A percentile compares a stretch with the other conserved stretches of the same genome.
phyloP scores from a whole-genome alignment of 2,888 invertebrate genomes.

The Eupsilia transversa region DNA sequence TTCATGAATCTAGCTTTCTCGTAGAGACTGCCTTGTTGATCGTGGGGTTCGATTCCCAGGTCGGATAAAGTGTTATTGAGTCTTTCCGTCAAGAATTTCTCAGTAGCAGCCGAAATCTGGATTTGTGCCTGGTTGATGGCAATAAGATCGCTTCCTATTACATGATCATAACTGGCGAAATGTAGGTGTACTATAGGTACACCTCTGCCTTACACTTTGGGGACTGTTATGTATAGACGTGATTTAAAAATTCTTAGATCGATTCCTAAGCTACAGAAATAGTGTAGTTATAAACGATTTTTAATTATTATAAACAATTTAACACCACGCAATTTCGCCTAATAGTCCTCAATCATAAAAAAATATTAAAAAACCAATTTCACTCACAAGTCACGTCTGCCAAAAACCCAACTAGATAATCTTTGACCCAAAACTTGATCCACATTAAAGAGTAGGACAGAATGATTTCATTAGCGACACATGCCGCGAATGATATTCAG shows the following conservation, averaged over 20 bases:
- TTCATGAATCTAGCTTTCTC: conserved; percentile 1
- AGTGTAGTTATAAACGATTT: too few relatives aligned
- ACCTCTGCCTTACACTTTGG: too few relatives aligned
- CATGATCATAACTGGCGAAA: too few relatives aligned
- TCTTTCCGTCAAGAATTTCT: too few relatives aligned
- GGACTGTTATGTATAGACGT: neutral
- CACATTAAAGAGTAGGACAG: conserved; percentile 67
- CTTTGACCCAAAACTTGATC: conserved; percentile 68
- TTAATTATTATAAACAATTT: too few relatives aligned
- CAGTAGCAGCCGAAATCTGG: too few relatives aligned
- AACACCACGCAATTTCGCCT: neutral
- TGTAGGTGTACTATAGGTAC: too few relatives aligned
- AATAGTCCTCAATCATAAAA: neutral
- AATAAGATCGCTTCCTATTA: too few relatives aligned
- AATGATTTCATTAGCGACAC: conserved; percentile 77
- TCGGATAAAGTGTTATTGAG: too few relatives aligned
- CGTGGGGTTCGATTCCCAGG: too few relatives aligned
- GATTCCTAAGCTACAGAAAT: neutral
- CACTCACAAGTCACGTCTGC: conserved; percentile 29
- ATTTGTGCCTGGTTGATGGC: too few relatives aligned
- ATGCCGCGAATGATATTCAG: conserved; percentile 74
- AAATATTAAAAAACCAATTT: neutral
- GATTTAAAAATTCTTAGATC: neutral
- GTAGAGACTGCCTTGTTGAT: too few relatives aligned
- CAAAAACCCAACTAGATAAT: conserved; percentile 37